Evolutionary conservation across 2,113 vertebrate species (phyloP), one percentile per base, ranked within the genome.

Genomic region (Rhabdornis inornatus): DNA sequence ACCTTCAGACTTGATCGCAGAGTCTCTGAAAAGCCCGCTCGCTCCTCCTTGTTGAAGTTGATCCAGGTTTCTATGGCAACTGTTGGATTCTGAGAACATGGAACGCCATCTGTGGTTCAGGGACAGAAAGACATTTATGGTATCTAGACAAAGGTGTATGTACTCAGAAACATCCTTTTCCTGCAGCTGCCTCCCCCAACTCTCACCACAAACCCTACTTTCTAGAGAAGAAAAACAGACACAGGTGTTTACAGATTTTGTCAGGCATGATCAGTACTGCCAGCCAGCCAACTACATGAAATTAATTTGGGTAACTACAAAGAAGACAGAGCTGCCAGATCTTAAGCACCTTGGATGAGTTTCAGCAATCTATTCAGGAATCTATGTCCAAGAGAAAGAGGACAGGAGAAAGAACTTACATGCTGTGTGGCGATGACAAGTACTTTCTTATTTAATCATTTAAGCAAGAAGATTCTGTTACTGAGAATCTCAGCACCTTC

Each of bases 1-100:
- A 99, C 99, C 99, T 99, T 99, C 40, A 99, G 98, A 92, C 98
- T 99, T 3, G 99, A 98, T 87, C 94, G 98, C 19, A 99, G 99
- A 5, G 98, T 98, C 80, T 98, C 98, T 16, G 98, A 98, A 95
- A 99, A 99, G 94, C 98, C 98, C 8, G 98, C 99, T 92, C 99
- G 98, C 90, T 99, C 99, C 71, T 99, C 99, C 97, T 99, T 99
- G 97, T 99, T 99, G 97, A 99, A 98, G 96, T 98, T 99, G 95
- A 99, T 99, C 99, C 99, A 99, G 7, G 99, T 98, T 94, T 99
- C 98, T 55, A 99, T 99, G 49, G 99, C 99, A 95, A 96, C 96
- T 28, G 97, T 98, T 81, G 99, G 99, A 95, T 99, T 99, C 98
- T 99, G 99, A 90, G 99, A 99, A 96, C 97, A 99, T 1, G 99